These are phyloP conservation scores for Drosophila guanche DNA, from an alignment of 1,140 invertebrate genomes.

Conservation along the genomic window DNA sequence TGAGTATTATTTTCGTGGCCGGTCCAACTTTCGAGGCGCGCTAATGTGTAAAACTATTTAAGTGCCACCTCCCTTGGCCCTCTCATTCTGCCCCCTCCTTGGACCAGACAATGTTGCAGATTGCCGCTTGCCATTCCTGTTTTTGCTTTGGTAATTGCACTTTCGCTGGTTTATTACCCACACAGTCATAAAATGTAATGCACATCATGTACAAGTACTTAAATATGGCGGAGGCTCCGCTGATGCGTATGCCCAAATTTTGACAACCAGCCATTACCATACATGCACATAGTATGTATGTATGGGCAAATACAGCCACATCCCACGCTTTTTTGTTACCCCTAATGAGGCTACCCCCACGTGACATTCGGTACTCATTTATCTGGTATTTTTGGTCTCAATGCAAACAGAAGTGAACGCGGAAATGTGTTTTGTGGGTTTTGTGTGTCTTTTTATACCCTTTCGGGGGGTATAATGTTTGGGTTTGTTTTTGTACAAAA, in stretches of 20 bases:
- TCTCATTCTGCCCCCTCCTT: constrained; percentile 3
- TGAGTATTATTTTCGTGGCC: neutral
- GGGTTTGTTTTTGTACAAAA: too few relatives aligned
- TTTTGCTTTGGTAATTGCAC: constrained; percentile 69
- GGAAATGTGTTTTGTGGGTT: constrained; percentile 26
- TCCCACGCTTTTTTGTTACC: neutral
- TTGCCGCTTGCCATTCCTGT: constrained; percentile 34
- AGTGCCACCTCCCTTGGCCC: constrained; percentile 28
- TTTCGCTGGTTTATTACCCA: constrained; percentile 71
- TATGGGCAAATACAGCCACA: neutral
- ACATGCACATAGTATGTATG: constrained; percentile 4
- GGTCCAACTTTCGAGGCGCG: constrained; percentile 14
- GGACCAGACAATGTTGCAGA: constrained; percentile 66
- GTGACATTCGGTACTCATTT: constrained; percentile 40
- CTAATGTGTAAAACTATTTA: constrained; percentile 65
- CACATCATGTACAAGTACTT: constrained; percentile 72
- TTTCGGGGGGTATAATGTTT: too few relatives aligned
- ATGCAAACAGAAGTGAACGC: constrained; percentile 44
- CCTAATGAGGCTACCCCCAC: constrained; percentile 6
- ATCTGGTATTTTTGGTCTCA: constrained; percentile 49
- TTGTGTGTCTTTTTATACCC: constrained; percentile 1
- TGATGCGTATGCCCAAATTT: constrained; percentile 43
- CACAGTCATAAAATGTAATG: constrained; percentile 74
- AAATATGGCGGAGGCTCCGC: constrained; percentile 43
- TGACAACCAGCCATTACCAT: constrained; percentile 6